These are phyloP conservation scores for Ophion costatus DNA, from an alignment of 2,888 invertebrate genomes.

Conservation along the genomic window DNA sequence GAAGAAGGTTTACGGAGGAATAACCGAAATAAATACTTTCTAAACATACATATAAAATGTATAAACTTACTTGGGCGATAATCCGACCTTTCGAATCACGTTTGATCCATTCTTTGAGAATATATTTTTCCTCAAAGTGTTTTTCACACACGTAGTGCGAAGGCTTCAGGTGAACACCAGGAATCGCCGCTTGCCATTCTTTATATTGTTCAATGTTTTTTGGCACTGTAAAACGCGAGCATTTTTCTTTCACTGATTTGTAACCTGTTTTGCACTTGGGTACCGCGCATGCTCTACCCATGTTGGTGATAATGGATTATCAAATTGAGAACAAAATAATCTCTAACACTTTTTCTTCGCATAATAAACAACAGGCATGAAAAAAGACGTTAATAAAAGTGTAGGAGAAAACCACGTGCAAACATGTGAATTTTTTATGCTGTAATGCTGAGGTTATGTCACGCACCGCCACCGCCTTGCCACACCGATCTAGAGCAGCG, in stretches of 20 bases:
- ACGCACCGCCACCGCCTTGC: too few species aligned
- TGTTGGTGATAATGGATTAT: not conserved
- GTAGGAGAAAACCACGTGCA: too few species aligned
- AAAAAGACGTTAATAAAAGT: too few species aligned
- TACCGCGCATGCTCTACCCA: constrained; percentile 28
- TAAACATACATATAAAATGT: constrained; percentile 12
- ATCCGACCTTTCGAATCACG: constrained; percentile 16
- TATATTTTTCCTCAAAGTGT: constrained; percentile 20
- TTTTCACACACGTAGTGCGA: constrained; percentile 40
- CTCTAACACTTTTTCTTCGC: not conserved
- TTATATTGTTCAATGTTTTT: constrained; percentile 16
- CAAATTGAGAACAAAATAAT: not conserved
- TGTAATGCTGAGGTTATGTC: too few species aligned
- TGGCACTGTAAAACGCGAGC: constrained; percentile 38
- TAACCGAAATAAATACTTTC: not conserved
- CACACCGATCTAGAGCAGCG: too few species aligned
- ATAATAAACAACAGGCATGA: too few species aligned
- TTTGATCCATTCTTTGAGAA: constrained; percentile 23
- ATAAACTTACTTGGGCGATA: constrained; percentile 36
- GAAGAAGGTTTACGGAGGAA: not conserved
- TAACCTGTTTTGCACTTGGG: constrained; percentile 31
- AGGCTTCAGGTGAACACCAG: constrained; percentile 23
- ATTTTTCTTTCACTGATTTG: constrained; percentile 7
- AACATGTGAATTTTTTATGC: too few species aligned
- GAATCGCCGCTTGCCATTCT: constrained; percentile 43